phyloP scores from a whole-genome alignment of 1,140 invertebrate genomes.

The Hestina assimilis region DNA sequence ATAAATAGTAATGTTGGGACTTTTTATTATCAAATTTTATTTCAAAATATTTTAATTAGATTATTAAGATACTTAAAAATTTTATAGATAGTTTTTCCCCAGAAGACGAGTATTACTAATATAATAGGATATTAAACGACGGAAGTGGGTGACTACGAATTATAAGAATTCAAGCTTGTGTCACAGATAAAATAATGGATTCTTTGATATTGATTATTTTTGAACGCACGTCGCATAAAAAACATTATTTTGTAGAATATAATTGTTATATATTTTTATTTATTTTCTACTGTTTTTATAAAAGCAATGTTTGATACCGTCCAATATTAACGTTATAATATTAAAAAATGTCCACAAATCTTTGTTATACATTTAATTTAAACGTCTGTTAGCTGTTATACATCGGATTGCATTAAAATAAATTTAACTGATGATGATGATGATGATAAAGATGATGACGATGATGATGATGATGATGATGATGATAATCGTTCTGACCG shows the following conservation, averaged over 20 bases:
- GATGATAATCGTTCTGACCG: too few relatives aligned
- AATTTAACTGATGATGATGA: too few relatives aligned
- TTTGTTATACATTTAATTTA: too few relatives aligned
- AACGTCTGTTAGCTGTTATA: too few relatives aligned
- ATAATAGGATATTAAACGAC: conserved; percentile 63
- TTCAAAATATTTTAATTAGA: conserved; percentile 48
- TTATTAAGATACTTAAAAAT: conserved; percentile 42
- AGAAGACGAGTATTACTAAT: conserved; percentile 48
- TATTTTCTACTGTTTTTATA: too few relatives aligned
- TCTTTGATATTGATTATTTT: conserved; percentile 22
- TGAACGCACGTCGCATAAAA: not conserved
- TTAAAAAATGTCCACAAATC: too few relatives aligned
- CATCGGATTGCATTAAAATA: too few relatives aligned
- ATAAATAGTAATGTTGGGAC: conserved; percentile 25
- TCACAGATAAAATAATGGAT: conserved; percentile 16
- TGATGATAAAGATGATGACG: too few relatives aligned
- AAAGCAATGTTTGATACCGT: too few relatives aligned
- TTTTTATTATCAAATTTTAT: conserved; percentile 14
- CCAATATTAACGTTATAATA: too few relatives aligned
- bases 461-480: too few relatives aligned
- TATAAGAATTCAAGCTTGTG: not conserved
- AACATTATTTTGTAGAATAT: conserved; percentile 2
- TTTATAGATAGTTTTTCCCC: conserved; percentile 31
- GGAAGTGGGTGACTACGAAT: conserved; percentile 46
- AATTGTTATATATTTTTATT: too few relatives aligned